Evolutionary conservation across 2,797 vertebrate species (phyloP), one percentile per base, ranked within the genome.

Genomic region (Alcedo quadribrachys): DNA sequence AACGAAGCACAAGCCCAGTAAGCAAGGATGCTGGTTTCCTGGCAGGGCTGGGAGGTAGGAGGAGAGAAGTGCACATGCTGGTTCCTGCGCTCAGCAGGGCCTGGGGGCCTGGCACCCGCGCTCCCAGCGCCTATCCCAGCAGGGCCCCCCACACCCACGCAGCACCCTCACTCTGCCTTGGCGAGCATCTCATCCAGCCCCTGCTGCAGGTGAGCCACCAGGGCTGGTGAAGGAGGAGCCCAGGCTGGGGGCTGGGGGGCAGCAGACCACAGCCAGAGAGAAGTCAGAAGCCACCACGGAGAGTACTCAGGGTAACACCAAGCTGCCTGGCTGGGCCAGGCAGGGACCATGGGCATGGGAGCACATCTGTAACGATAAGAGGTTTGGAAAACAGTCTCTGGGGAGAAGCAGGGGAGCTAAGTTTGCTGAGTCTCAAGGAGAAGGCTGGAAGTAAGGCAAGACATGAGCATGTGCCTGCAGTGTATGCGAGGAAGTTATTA

Each of bases 171-270:
- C 61, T 68, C 1, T 2, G 62, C 19, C 73, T 43, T 0, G 1
- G 37, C 35, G 46, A 50, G 50, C 16, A 16, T 68, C 62, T 50
- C 15, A 12, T 46, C 15, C 74, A 75, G 2, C 12, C 7, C 35
- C 58, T 65, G 13, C 24, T 0, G 0, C 0, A 0, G 61, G 51
- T 0, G 2, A 63, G 58, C 30, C 13, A 3, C 43, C 1, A 2
- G 70, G 19, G 45, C 75, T 32, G 25, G 43, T 46, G 13, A 78
- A 54, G 3, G 30, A 35, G n/a, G 11, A 45, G 45, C n/a, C 8
- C 1, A 0, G 40, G 40, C 28, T 17, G 27, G 9, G 11, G 11
- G 30, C 45, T 50, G 16, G 0, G 3, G 42, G 10, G 33, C 3
- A 8, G 67, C 53, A 87, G 40, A 8, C 6, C 2, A 2, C 0